phyloP scores from a whole-genome alignment of 2,888 invertebrate species.

The Parascotia fuliginaria region DNA sequence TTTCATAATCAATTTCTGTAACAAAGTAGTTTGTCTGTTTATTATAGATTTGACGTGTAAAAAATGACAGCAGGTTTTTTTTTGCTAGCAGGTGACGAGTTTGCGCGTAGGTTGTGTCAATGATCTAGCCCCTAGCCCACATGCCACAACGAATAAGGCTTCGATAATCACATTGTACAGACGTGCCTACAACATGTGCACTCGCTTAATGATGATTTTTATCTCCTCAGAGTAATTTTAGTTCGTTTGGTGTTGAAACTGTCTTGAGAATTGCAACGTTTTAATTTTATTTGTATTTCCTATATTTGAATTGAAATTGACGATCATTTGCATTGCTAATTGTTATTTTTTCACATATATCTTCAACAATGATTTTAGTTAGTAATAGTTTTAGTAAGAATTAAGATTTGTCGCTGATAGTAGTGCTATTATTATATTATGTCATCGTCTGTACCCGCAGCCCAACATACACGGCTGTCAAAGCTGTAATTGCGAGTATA shows the following conservation, averaged over 20 bases:
- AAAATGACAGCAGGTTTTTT: slow-evolving; percentile 66
- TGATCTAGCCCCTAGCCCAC: slow-evolving; percentile 84
- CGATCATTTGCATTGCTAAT: background rate
- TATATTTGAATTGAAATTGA: background rate
- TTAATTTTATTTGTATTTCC: background rate
- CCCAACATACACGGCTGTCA: slow-evolving; percentile 71
- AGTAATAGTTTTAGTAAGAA: background rate
- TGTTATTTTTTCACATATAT: background rate
- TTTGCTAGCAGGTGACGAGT: slow-evolving; percentile 82
- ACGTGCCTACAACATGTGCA: slow-evolving; percentile 49
- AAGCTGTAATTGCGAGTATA: slow-evolving; percentile 81
- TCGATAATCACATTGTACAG: slow-evolving; percentile 78
- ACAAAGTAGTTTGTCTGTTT: slow-evolving; percentile 52
- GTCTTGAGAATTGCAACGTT: slow-evolving; percentile 16
- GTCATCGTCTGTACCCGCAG: slow-evolving; percentile 64
- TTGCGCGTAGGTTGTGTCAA: slow-evolving; percentile 83
- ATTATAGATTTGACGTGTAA: slow-evolving; percentile 70
- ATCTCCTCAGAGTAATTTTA: slow-evolving; percentile 41
- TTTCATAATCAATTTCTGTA: slow-evolving; percentile 6
- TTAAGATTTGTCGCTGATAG: background rate
- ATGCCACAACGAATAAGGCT: slow-evolving; percentile 82
- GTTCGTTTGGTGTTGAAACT: slow-evolving; percentile 17
- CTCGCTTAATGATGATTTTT: slow-evolving; percentile 51
- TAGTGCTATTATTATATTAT: slow-evolving; percentile 45
- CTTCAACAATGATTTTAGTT: background rate